These are phyloP conservation scores for Onychomys arenicola DNA, from an alignment of 2,797 vertebrate genomes.

Conservation along the genomic window DNA sequence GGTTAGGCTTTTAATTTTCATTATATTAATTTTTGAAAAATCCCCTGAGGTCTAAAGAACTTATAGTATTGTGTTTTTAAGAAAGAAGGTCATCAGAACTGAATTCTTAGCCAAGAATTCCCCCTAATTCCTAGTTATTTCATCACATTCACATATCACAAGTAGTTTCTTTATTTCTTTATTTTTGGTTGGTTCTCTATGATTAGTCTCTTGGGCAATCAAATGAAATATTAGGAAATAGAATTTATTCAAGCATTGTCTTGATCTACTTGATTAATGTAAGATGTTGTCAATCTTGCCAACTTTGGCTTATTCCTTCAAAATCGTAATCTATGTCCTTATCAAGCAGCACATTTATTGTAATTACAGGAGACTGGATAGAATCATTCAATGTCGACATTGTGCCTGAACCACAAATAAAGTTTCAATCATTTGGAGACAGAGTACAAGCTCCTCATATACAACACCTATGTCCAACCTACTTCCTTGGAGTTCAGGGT, in stretches of 20 bases:
- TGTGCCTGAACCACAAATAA: slow-evolving; percentile 33
- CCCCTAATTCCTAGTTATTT: not conserved
- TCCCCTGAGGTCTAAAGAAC: not conserved
- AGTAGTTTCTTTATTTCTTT: not conserved
- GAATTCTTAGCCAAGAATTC: not conserved
- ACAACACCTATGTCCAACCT: not conserved
- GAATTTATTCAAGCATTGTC: not conserved
- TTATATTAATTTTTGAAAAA: not conserved
- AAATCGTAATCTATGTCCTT: not conserved
- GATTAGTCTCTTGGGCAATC: slow-evolving; percentile 34
- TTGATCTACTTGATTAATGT: not conserved
- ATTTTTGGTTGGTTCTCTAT: not conserved
- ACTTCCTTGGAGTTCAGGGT: not conserved
- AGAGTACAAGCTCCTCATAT: slow-evolving; percentile 8
- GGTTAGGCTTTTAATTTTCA: not conserved
- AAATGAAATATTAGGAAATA: not conserved
- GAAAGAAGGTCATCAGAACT: not conserved
- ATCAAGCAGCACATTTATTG: not conserved
- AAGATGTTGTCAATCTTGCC: not conserved
- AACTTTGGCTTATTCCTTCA: not conserved
- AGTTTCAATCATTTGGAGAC: not conserved
- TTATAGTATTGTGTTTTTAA: not conserved
- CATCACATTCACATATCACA: not conserved
- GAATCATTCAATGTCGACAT: slow-evolving; percentile 46
- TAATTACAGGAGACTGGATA: not conserved